Conservation (phyloP, 2,888 invertebrate species). For the Lithodes maja region DNA sequence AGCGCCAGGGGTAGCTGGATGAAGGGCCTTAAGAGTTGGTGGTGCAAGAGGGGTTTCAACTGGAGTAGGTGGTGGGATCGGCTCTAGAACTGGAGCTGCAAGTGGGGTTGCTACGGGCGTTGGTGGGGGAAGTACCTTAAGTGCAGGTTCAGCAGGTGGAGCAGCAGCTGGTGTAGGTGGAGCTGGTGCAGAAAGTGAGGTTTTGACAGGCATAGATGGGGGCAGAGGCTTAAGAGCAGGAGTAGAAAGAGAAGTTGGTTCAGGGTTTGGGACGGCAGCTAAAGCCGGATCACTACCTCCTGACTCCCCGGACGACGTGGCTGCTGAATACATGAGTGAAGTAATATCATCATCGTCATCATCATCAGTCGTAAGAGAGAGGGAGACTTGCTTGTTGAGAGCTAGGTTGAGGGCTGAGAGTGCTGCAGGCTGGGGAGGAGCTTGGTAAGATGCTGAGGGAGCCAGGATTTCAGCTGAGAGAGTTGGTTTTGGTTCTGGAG, state of each 20-base stretch:
- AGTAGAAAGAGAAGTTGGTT: background rate
- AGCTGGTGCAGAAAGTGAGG: background rate
- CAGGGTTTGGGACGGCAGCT: background rate
- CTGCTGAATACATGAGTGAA: too few relatives aligned
- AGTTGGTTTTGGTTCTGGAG: too few relatives aligned
- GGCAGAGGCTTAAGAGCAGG: background rate
- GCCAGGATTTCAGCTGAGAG: too few relatives aligned
- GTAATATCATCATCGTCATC: too few relatives aligned
- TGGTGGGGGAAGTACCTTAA: background rate
- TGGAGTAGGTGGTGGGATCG: background rate
- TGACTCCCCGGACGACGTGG: too few relatives aligned
- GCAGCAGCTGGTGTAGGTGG: background rate
- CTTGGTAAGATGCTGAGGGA: too few relatives aligned
- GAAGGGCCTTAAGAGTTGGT: background rate
- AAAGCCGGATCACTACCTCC: too few relatives aligned
- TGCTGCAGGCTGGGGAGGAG: too few relatives aligned
- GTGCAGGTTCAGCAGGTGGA: background rate
- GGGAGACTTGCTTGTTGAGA: too few relatives aligned
- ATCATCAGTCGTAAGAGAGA: too few relatives aligned
- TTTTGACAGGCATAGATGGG: background rate
- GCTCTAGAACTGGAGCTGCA: background rate
- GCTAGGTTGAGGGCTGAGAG: too few relatives aligned
- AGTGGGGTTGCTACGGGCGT: background rate
- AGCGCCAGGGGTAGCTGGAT: background rate
- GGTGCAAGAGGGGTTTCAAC: background rate